A percentile compares a stretch with the other conserved stretches of the same genome.
These are phyloP conservation scores for Nesospiza acunhae DNA, from an alignment of 2,113 vertebrate species.

Conservation along the genomic window DNA sequence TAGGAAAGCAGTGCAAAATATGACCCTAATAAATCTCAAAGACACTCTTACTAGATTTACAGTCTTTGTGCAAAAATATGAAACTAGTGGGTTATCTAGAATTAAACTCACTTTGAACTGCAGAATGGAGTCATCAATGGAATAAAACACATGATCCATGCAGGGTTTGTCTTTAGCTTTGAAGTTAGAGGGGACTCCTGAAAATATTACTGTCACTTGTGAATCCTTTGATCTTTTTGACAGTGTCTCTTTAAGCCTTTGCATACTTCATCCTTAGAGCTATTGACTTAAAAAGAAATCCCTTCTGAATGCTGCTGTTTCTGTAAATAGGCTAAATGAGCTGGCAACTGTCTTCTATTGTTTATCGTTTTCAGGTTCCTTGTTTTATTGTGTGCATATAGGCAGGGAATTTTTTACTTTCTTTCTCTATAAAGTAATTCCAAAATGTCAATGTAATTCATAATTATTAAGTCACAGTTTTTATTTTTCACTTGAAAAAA, in stretches of 20 bases:
- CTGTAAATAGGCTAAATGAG: slow-evolving; percentile 53
- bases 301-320: neutral
- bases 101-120: slow-evolving; percentile 9
- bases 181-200: slow-evolving; percentile 16
- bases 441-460: neutral
- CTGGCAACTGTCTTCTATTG: slow-evolving; percentile 23
- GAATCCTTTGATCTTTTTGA: slow-evolving; percentile 45
- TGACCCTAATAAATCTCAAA: slow-evolving; percentile 30
- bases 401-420: neutral
- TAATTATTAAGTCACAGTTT: neutral
- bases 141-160: neutral
- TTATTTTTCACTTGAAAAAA: neutral
- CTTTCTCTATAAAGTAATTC: neutral
- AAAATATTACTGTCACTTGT: neutral
- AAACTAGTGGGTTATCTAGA: neutral
- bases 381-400: neutral
- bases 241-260: slow-evolving; percentile 40
- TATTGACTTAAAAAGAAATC: slow-evolving; percentile 48
- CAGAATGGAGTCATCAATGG: neutral
- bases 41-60: neutral
- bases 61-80: neutral
- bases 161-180: slow-evolving; percentile 11
- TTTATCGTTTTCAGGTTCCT: neutral
- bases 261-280: slow-evolving; percentile 17
- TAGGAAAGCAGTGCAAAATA: neutral